Evolutionary conservation across 1,140 invertebrate genomes (phyloP).

Genomic region (Charaxes varanes): DNA sequence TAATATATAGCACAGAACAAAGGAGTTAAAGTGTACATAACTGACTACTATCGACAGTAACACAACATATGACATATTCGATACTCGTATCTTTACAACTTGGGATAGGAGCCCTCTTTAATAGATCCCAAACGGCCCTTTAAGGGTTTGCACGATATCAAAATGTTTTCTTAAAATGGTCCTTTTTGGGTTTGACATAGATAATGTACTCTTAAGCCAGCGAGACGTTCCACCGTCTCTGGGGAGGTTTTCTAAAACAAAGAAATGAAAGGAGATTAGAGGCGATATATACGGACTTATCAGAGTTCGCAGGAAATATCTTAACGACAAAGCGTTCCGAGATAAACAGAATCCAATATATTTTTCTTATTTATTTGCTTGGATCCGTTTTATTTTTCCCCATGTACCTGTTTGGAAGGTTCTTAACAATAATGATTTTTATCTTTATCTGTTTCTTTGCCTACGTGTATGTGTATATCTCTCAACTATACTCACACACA

Average conservation of each 20-base stretch:
- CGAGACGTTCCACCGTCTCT: constrained; percentile 28
- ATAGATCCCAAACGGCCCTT: constrained; percentile 47
- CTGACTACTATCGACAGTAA: too few relatives aligned
- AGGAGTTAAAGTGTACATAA: too few relatives aligned
- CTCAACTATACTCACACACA: too few relatives aligned
- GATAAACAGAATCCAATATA: too few relatives aligned
- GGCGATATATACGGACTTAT: constrained; percentile 42
- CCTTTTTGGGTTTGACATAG: constrained; percentile 56
- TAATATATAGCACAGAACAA: too few relatives aligned
- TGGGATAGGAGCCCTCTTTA: constrained; percentile 45
- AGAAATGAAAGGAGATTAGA: constrained; percentile 50
- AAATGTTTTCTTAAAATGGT: constrained; percentile 58
- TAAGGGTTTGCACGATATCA: constrained; percentile 52
- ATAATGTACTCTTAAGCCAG: constrained; percentile 51
- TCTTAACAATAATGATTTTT: too few relatives aligned
- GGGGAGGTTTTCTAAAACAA: constrained; percentile 52
- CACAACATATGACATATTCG: too few relatives aligned
- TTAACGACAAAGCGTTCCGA: constrained; percentile 22
- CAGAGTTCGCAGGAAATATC: constrained; percentile 31
- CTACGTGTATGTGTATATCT: too few relatives aligned
- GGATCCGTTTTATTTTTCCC: too few relatives aligned
- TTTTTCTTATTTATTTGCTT: too few relatives aligned
- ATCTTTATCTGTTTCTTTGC: too few relatives aligned
- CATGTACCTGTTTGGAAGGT: too few relatives aligned
- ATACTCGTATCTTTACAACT: constrained; percentile 5